Evolutionary conservation across 2,113 vertebrate genomes (phyloP).

Genomic region (Podarcis cretensis): DNA sequence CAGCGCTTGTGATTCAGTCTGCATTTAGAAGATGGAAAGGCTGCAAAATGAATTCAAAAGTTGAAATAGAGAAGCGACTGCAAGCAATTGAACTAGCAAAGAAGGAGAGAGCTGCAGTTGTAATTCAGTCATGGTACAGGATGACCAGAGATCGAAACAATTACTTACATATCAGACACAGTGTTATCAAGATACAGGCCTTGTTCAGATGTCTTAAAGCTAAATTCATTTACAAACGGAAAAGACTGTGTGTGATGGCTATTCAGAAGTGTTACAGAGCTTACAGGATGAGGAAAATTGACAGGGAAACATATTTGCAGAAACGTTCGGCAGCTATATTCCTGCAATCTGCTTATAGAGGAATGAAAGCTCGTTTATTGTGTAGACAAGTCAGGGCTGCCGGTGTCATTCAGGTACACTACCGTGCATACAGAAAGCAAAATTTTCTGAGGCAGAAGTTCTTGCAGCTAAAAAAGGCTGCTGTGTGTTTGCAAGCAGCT

Average conservation of each 20-base stretch:
- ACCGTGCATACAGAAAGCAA: slow-evolving; percentile 64
- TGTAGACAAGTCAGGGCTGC: slow-evolving; percentile 61
- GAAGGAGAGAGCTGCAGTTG: slow-evolving; percentile 73
- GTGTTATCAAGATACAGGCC: slow-evolving; percentile 72
- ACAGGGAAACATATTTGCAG: slow-evolving; percentile 60
- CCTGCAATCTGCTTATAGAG: slow-evolving; percentile 73
- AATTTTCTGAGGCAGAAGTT: slow-evolving; percentile 55
- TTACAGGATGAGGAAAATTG: slow-evolving; percentile 41
- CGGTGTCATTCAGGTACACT: slow-evolving; percentile 78
- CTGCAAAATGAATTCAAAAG: slow-evolving; percentile 64
- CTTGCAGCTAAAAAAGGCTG: slow-evolving; percentile 68
- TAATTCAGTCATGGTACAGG: slow-evolving; percentile 88
- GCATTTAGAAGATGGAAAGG: slow-evolving; percentile 82
- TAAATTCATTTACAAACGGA: slow-evolving; percentile 49
- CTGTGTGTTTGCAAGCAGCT: slow-evolving; percentile 81
- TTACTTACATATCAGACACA: slow-evolving; percentile 57
- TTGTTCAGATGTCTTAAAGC: slow-evolving; percentile 67
- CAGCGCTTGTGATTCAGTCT: slow-evolving; percentile 78
- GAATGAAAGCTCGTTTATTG: slow-evolving; percentile 53
- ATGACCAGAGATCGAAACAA: slow-evolving; percentile 64
- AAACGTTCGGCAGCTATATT: slow-evolving; percentile 55
- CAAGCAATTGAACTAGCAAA: slow-evolving; percentile 49
- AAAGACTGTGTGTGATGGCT: slow-evolving; percentile 48
- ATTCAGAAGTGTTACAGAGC: slow-evolving; percentile 74
- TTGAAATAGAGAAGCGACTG: slow-evolving; percentile 73